Conservation (phyloP, 2,113 vertebrate species). For the Cyanoderma ruficeps region DNA sequence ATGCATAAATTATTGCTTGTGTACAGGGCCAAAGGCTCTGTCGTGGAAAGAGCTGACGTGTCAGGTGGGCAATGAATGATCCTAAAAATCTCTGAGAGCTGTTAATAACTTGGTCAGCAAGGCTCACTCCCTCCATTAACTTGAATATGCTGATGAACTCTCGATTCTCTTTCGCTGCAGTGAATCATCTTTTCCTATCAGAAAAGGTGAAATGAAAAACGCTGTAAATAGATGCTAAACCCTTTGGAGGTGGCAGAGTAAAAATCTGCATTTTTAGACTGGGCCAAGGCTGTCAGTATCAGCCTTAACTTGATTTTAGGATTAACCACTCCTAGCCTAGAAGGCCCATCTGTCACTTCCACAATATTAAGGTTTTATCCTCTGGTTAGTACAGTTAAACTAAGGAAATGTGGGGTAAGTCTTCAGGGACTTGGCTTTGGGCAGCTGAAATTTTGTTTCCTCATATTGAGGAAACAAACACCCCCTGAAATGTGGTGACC, state of each 20-base stretch:
- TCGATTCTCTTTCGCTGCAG: not conserved
- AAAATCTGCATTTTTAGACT: not conserved
- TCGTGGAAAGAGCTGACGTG: not conserved
- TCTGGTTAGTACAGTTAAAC: not conserved
- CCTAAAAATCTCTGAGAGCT: not conserved
- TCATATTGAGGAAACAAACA: not conserved
- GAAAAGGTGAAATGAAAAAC: constrained; percentile 22
- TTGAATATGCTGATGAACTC: constrained; percentile 35
- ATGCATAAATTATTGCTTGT: not conserved
- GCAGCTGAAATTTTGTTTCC: not conserved
- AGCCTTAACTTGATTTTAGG: not conserved
- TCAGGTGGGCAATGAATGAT: not conserved
- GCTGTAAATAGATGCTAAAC: constrained; percentile 18
- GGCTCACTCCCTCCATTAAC: constrained; percentile 26
- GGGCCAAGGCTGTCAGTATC: not conserved
- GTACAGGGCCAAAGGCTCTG: not conserved
- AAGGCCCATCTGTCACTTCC: not conserved
- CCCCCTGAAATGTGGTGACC: not conserved
- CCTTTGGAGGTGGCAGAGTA: not conserved
- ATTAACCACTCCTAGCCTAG: not conserved
- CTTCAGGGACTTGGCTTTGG: not conserved
- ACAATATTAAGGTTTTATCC: not conserved
- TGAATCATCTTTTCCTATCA: constrained; percentile 24
- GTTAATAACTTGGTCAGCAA: constrained; percentile 1
- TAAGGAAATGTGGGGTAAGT: not conserved